A percentile compares a stretch with the other conserved stretches of the same genome.
phyloP scores from a whole-genome alignment of 2,797 vertebrate species.

The Pipistrellus pipistrellus region DNA sequence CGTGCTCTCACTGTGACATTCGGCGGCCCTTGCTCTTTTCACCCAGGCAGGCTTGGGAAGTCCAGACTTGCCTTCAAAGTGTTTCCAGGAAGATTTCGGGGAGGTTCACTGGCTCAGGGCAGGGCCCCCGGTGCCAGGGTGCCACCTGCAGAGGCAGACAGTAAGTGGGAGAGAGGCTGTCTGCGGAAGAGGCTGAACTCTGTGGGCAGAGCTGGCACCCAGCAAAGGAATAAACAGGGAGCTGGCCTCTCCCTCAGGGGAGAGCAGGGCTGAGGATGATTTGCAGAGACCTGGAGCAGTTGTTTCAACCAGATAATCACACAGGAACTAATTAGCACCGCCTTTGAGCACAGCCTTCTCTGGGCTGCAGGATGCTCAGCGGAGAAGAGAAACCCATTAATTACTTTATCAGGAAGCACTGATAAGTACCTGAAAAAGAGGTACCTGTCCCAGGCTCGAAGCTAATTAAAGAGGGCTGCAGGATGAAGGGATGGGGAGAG shows the following conservation, averaged over 20 bases:
- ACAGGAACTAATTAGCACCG: slow-evolving; percentile 87
- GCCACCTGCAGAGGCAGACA: slow-evolving; percentile 57
- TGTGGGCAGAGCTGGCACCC: slow-evolving; percentile 57
- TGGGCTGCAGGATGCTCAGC: slow-evolving; percentile 75
- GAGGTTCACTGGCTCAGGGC: neutral
- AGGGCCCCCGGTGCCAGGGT: neutral
- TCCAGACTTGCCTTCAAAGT: neutral
- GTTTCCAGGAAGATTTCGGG: slow-evolving; percentile 44
- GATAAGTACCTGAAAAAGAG: slow-evolving; percentile 80
- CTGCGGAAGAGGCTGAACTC: neutral
- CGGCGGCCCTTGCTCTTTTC: neutral
- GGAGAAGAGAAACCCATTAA: slow-evolving; percentile 84
- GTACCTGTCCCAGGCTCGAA: slow-evolving; percentile 71
- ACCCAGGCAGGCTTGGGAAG: neutral
- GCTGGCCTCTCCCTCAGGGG: neutral
- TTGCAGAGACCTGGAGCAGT: slow-evolving; percentile 79
- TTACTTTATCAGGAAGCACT: slow-evolving; percentile 82
- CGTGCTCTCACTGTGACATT: neutral
- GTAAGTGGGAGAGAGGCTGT: neutral
- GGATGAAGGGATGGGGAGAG: neutral
- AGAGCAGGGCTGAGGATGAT: neutral
- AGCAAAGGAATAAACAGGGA: slow-evolving; percentile 72
- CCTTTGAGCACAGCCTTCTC: slow-evolving; percentile 81
- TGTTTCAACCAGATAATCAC: slow-evolving; percentile 83
- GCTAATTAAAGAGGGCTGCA: slow-evolving; percentile 79